phyloP scores from a whole-genome alignment of 1,140 invertebrate genomes.

The Adelges cooleyi region DNA sequence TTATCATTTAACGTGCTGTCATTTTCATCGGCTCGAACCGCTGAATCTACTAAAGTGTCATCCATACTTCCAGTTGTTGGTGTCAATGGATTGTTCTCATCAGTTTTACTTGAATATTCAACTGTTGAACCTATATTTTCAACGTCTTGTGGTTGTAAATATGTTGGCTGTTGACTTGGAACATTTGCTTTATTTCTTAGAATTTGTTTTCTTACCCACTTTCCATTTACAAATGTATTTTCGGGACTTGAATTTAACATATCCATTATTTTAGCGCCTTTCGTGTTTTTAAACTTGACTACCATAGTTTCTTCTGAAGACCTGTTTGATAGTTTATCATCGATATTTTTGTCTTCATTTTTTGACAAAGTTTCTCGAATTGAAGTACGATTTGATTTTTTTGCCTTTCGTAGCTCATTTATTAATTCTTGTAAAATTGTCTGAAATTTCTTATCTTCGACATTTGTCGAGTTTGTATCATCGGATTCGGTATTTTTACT shows the following conservation, averaged over 20 bases:
- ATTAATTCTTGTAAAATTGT: conserved; percentile 5
- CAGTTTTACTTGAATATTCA: no score
- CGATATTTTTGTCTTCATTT: background rate
- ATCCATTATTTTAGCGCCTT: background rate
- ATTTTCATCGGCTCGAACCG: no score
- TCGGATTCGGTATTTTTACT: no score
- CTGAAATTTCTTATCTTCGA: background rate
- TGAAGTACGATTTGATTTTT: background rate
- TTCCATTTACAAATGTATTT: background rate
- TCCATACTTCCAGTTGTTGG: no score
- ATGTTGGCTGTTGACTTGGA: background rate
- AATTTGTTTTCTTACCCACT: background rate
- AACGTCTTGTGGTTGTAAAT: no score
- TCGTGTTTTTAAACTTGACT: conserved; percentile 3
- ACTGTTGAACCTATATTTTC: no score
- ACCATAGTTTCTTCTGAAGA: background rate
- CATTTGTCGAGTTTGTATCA: background rate
- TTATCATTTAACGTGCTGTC: no score
- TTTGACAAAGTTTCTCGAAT: no score
- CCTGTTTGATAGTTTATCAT: background rate
- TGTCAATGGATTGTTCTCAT: no score
- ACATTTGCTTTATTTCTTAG: background rate
- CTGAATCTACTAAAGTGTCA: no score
- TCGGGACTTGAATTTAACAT: background rate
- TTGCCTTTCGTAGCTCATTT: background rate